Evolutionary conservation across 2,888 invertebrate genomes (phyloP).

Genomic region (Philereme transversata): DNA sequence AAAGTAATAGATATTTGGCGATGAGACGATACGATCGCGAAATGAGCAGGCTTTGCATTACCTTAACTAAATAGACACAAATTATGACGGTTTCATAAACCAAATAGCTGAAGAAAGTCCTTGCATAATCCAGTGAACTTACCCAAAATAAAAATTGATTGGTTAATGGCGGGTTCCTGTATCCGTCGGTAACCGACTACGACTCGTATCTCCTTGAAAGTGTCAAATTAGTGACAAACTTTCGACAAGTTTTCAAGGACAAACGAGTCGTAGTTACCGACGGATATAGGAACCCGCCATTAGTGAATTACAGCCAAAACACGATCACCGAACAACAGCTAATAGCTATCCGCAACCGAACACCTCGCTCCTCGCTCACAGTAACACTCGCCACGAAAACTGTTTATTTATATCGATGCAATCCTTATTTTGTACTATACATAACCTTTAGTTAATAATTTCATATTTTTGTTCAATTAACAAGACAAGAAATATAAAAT

Average conservation of each 20-base stretch:
- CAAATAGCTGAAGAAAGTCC: conserved; percentile 47
- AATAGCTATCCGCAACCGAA: conserved; percentile 54
- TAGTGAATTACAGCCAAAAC: conserved; percentile 50
- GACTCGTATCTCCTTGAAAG: too few relatives aligned
- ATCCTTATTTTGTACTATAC: conserved; percentile 54
- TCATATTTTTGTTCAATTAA: conserved; percentile 30
- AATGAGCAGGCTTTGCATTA: conserved; percentile 64
- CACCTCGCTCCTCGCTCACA: conserved; percentile 54
- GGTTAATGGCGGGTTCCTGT: too few relatives aligned
- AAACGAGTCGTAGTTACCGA: too few relatives aligned
- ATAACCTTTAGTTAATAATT: conserved; percentile 34
- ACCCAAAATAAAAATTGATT: conserved; percentile 48
- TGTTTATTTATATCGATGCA: conserved; percentile 11
- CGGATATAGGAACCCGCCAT: too few relatives aligned
- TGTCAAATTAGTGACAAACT: too few relatives aligned
- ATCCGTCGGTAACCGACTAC: too few relatives aligned
- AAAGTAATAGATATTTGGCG: conserved; percentile 43
- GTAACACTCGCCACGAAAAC: conserved; percentile 53
- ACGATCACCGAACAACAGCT: conserved; percentile 56
- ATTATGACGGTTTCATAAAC: conserved; percentile 58
- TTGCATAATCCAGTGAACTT: conserved; percentile 49
- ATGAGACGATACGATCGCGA: conserved; percentile 54
- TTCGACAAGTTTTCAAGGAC: too few relatives aligned
- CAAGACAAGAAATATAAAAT: conserved; percentile 31
- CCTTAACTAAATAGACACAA: conserved; percentile 61